These are phyloP conservation scores for Merodon equestris DNA, from an alignment of 2,888 invertebrate species.

Conservation along the genomic window DNA sequence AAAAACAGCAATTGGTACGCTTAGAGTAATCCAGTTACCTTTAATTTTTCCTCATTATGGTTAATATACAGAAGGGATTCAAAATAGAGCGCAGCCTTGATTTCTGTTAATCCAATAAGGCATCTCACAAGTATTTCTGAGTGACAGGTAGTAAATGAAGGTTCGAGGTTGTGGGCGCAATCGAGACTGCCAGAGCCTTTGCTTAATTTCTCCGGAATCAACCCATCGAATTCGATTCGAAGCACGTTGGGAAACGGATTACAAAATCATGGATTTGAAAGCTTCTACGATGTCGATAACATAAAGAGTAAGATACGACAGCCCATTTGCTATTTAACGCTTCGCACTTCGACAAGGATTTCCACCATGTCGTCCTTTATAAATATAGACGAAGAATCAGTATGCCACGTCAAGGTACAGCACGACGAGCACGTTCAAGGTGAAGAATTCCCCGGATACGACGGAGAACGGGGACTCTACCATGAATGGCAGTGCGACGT, in stretches of 20 bases:
- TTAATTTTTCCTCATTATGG: too few relatives aligned
- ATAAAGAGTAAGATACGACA: slow-evolving; percentile 74
- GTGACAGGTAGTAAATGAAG: too few relatives aligned
- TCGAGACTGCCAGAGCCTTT: too few relatives aligned
- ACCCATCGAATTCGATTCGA: slow-evolving; percentile 39
- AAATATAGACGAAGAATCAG: slow-evolving; percentile 63
- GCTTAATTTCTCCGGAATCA: too few relatives aligned
- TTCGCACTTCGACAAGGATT: slow-evolving; percentile 75
- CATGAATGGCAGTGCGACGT: slow-evolving; percentile 55
- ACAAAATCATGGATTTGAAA: slow-evolving; percentile 75
- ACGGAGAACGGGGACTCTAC: slow-evolving; percentile 37
- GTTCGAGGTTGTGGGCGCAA: too few relatives aligned
- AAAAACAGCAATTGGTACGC: too few relatives aligned
- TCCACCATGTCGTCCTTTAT: slow-evolving; percentile 77
- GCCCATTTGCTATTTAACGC: slow-evolving; percentile 45
- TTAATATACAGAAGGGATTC: too few relatives aligned
- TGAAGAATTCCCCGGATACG: slow-evolving; percentile 44
- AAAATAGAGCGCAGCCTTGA: too few relatives aligned
- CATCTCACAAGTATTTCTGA: too few relatives aligned
- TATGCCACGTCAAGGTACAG: slow-evolving; percentile 42
- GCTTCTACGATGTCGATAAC: slow-evolving; percentile 75
- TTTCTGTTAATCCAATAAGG: too few relatives aligned
- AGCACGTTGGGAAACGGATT: not conserved
- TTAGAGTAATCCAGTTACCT: too few relatives aligned
- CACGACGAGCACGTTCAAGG: slow-evolving; percentile 58